Evolutionary conservation across 2,888 invertebrate genomes (phyloP).

Genomic region (Acanthococcus lagerstroemiae): DNA sequence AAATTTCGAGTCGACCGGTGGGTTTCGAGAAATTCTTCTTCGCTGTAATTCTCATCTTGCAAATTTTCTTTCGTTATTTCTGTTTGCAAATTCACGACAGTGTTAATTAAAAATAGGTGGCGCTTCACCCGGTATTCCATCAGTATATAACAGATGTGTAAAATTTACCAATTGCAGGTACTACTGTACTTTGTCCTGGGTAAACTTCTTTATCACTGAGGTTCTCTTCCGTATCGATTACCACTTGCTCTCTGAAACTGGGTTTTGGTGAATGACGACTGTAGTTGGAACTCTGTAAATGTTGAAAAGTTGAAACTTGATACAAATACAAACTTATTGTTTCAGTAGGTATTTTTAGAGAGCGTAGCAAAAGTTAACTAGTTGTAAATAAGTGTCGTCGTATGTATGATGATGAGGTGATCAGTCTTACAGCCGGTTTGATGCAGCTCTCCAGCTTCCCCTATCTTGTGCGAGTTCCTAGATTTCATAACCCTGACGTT

Average conservation of each 20-base stretch:
- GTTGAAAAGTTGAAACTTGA: neutral
- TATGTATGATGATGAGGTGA: too few relatives aligned
- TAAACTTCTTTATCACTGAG: constrained; percentile 81
- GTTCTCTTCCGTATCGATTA: constrained; percentile 76
- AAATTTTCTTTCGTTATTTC: constrained; percentile 76
- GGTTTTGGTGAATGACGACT: constrained; percentile 33
- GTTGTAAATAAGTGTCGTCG: too few relatives aligned
- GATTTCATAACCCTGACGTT: too few relatives aligned
- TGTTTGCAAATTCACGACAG: too few relatives aligned
- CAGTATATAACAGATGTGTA: too few relatives aligned
- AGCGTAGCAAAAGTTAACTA: too few relatives aligned
- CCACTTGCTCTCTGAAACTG: constrained; percentile 45
- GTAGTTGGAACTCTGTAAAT: constrained; percentile 8
- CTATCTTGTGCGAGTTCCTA: too few relatives aligned
- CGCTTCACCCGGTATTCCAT: neutral
- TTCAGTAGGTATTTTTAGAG: neutral
- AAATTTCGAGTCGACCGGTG: constrained; percentile 35
- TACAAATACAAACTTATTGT: neutral
- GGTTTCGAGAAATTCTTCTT: constrained; percentile 52
- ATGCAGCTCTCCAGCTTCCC: too few relatives aligned
- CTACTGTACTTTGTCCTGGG: constrained; percentile 44
- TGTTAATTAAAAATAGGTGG: neutral
- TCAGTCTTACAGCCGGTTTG: too few relatives aligned
- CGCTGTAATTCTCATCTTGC: constrained; percentile 55
- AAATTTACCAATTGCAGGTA: constrained; percentile 46